Conservation (phyloP, 2,797 vertebrate species). For the Borostomias antarcticus region DNA sequence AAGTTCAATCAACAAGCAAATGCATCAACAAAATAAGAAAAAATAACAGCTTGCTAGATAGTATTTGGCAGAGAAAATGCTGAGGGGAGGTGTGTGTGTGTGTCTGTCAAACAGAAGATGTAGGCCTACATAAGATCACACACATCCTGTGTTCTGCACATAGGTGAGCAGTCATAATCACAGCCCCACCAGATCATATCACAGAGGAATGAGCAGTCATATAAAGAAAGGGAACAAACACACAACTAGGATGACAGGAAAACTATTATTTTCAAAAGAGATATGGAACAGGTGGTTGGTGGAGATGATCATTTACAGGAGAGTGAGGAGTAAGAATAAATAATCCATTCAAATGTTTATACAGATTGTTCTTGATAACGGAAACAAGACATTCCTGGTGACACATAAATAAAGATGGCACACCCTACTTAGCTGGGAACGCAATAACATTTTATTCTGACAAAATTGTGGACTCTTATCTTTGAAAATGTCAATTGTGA, state of each 20-base stretch:
- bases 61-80: conserved; percentile 6
- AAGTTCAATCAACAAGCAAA: conserved; percentile 37
- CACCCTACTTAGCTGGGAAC: conserved; percentile 5
- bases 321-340: conserved; percentile 38
- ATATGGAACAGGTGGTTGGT: conserved; percentile 32
- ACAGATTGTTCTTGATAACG: conserved; percentile 55
- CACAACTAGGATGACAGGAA: conserved; percentile 25
- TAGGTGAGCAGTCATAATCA: conserved; percentile 18
- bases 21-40: conserved; percentile 42
- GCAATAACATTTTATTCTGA: not conserved
- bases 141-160: conserved; percentile 31
- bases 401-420: conserved; percentile 14
- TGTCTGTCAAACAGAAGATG: conserved; percentile 46
- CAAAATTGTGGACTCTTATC: not conserved
- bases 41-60: conserved; percentile 21
- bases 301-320: conserved; percentile 42
- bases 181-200: no score
- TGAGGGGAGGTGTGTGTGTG: conserved; percentile 6
- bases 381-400: conserved; percentile 35
- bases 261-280: conserved; percentile 36
- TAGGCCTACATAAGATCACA: conserved; percentile 38
- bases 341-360: conserved; percentile 46
- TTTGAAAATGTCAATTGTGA: not conserved
- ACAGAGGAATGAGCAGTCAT: conserved; percentile 49
- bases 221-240: conserved; percentile 33